Conservation (phyloP, 2,113 vertebrate species). For the Gallinago paraguaiae region DNA sequence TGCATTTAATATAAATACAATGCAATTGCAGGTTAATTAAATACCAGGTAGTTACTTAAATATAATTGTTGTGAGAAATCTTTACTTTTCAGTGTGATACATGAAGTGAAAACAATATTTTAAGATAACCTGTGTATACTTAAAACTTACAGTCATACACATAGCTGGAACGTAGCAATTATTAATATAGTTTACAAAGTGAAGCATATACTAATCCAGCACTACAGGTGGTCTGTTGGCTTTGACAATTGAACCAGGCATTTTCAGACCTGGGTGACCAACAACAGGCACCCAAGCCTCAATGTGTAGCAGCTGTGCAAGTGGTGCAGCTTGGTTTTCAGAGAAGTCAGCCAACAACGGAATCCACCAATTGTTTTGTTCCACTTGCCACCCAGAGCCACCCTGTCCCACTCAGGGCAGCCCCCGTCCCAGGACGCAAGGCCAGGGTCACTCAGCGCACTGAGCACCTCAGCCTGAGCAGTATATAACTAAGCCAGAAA, state of each 20-base stretch:
- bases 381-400: neutral
- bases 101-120: neutral
- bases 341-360: neutral
- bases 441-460: neutral
- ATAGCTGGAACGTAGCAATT: neutral
- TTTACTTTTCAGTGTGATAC: neutral
- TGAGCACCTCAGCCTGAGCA: neutral
- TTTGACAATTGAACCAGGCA: neutral
- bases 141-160: neutral
- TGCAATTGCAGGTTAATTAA: neutral
- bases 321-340: neutral
- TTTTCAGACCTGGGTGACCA: neutral
- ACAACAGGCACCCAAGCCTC: neutral
- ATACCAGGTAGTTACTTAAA: conserved; percentile 12
- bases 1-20: neutral
- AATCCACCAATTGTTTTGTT: neutral
- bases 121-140: neutral
- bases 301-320: neutral
- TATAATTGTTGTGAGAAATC: conserved; percentile 14
- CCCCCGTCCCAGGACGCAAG: neutral
- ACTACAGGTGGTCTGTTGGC: neutral
- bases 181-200: neutral
- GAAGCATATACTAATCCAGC: neutral
- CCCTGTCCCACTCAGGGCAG: neutral
- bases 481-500: neutral